Percentiles rank a stretch among this genome's conserved stretches.
These are phyloP conservation scores for Nothobranchius kuhntae DNA, from an alignment of 2,113 vertebrate genomes.

Conservation along the genomic window DNA sequence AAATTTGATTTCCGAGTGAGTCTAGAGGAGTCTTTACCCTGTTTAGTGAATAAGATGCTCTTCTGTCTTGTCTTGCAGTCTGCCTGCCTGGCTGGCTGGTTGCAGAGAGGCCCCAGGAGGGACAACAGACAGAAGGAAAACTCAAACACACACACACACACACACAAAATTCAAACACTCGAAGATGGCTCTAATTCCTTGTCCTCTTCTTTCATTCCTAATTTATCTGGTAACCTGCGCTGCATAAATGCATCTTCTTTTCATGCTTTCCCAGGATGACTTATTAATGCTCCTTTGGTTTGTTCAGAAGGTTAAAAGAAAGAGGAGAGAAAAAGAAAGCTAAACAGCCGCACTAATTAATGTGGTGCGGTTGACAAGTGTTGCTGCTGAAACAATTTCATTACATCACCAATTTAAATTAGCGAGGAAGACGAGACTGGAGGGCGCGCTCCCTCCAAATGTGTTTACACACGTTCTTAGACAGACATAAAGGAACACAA, in stretches of 20 bases:
- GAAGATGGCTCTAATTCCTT: constrained; percentile 70
- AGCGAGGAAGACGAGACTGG: constrained; percentile 55
- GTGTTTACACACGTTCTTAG: constrained; percentile 46
- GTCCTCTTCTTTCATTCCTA: constrained; percentile 67
- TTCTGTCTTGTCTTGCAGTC: constrained; percentile 71
- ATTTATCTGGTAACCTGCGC: constrained; percentile 67
- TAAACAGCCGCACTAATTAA: constrained; percentile 61
- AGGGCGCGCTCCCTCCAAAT: constrained; percentile 51
- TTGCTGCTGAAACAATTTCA: constrained; percentile 74
- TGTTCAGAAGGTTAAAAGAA: constrained; percentile 9
- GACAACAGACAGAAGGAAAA: constrained; percentile 73
- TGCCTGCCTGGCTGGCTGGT: constrained; percentile 47
- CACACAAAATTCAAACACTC: constrained; percentile 66
- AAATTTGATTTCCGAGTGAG: constrained; percentile 65
- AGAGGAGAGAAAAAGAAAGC: constrained; percentile 1
- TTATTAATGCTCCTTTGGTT: constrained; percentile 46
- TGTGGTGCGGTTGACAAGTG: constrained; percentile 62
- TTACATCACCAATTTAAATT: constrained; percentile 75
- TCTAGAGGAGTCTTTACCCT: constrained; percentile 59
- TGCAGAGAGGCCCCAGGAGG: constrained; percentile 72
- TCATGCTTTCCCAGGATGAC: constrained; percentile 54
- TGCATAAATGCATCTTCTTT: constrained; percentile 44
- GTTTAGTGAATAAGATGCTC: constrained; percentile 71
- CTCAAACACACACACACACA: no score
- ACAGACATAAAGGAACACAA: constrained; percentile 23